A percentile compares a stretch with the other conserved stretches of the same genome.
phyloP scores from a whole-genome alignment of 1,140 invertebrate species.

The Bursaphelenchus mucronatus region DNA sequence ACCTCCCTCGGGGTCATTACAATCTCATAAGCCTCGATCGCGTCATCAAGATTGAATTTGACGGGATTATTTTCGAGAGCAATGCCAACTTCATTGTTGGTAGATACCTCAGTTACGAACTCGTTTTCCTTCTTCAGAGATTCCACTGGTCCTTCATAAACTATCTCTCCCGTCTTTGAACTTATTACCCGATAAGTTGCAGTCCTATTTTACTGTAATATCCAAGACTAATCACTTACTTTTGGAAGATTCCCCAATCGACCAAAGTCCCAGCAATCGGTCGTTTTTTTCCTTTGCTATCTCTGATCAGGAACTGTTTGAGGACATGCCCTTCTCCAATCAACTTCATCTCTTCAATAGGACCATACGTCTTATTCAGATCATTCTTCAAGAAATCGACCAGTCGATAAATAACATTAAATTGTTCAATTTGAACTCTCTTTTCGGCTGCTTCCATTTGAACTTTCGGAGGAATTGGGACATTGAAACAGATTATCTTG shows the following conservation, averaged over 20 bases:
- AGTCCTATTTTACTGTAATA: conserved; percentile 6
- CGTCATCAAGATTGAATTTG: conserved; percentile 53
- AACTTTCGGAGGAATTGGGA: conserved; percentile 30
- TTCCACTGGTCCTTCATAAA: conserved; percentile 54
- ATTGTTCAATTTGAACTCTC: conserved; percentile 44
- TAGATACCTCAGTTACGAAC: conserved; percentile 43
- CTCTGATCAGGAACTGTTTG: conserved; percentile 53
- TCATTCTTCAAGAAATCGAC: conserved; percentile 47
- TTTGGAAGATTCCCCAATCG: conserved; percentile 55
- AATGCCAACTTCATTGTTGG: conserved; percentile 54
- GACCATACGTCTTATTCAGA: conserved; percentile 22
- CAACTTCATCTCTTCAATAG: conserved; percentile 34
- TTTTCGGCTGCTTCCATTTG: conserved; percentile 36
- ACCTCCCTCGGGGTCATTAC: conserved; percentile 36
- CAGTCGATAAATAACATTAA: conserved; percentile 56
- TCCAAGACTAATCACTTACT: conserved; percentile 4
- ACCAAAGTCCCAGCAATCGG: conserved; percentile 54
- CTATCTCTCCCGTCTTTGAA: conserved; percentile 5
- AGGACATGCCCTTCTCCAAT: conserved; percentile 56
- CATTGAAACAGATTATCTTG: conserved; percentile 55
- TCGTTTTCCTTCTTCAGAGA: conserved; percentile 52
- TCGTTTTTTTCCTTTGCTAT: conserved; percentile 48
- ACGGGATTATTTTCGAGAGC: conserved; percentile 49
- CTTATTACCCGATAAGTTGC: conserved; percentile 35
- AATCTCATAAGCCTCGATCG: conserved; percentile 50